These are phyloP conservation scores for Myioborus melanocephalus DNA, from an alignment of 2,797 vertebrate genomes.

Conservation along the genomic window DNA sequence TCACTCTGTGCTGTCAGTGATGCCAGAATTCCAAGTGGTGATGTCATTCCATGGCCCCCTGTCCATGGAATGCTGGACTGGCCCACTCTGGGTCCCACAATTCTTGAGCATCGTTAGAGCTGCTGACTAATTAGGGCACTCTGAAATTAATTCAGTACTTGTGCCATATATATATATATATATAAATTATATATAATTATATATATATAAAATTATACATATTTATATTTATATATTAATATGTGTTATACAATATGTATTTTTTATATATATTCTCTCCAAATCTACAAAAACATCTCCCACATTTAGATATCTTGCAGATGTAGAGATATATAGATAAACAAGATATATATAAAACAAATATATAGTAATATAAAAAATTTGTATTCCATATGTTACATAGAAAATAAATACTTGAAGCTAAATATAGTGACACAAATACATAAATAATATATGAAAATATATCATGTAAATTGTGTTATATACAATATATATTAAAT, in stretches of 20 bases:
- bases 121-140: neutral
- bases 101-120: accelerated
- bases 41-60: neutral
- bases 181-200: neutral
- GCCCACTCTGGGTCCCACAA: neutral
- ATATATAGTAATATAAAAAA: neutral
- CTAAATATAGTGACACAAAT: no score
- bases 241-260: neutral
- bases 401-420: neutral
- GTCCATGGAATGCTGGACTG: neutral
- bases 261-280: neutral
- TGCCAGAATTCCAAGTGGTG: accelerated
- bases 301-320: neutral
- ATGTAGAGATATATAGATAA: neutral
- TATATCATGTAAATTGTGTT: neutral
- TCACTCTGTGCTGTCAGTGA: no score
- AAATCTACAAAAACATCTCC: neutral
- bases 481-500: neutral
- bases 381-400: neutral
- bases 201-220: no score
- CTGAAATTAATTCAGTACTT: neutral
- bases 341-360: neutral
- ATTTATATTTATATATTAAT: neutral
- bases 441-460: neutral
- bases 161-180: neutral